Evolutionary conservation across 2,888 invertebrate species (phyloP).

Genomic region (Hipparchia semele): DNA sequence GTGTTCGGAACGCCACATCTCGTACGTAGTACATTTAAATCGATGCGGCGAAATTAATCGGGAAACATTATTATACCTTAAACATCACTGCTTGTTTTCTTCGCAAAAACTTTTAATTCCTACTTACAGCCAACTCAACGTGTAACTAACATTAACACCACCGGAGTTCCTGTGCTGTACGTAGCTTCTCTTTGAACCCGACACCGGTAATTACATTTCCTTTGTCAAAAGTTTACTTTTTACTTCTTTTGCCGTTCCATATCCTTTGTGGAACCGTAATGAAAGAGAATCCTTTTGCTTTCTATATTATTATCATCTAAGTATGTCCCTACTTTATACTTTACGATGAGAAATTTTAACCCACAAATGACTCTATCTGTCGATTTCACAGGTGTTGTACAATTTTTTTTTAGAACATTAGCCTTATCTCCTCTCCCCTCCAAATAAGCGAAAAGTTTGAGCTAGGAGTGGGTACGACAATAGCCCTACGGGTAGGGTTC

Average conservation of each 20-base stretch:
- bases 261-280: conserved; percentile 16
- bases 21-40: no score
- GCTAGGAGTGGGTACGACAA: no score
- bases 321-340: background rate
- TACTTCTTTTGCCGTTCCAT: conserved; percentile 19
- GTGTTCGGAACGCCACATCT: no score
- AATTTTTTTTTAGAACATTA: no score
- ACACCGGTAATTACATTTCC: conserved; percentile 39
- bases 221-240: conserved; percentile 38
- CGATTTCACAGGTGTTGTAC: background rate
- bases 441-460: no score
- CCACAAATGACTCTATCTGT: background rate
- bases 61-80: background rate
- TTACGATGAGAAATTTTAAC: background rate
- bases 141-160: conserved; percentile 22
- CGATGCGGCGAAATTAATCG: no score
- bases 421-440: no score
- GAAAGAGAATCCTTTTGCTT: conserved; percentile 5
- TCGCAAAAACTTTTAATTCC: conserved; percentile 9
- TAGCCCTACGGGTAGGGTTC: no score
- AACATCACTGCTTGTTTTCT: background rate
- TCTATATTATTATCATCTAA: background rate
- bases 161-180: conserved; percentile 16
- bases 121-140: background rate
- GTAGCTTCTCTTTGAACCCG: conserved; percentile 41